A percentile compares a stretch with the other conserved stretches of the same genome.
Conservation (phyloP, 2,113 vertebrate genomes). For the Callaeas wilsoni region DNA sequence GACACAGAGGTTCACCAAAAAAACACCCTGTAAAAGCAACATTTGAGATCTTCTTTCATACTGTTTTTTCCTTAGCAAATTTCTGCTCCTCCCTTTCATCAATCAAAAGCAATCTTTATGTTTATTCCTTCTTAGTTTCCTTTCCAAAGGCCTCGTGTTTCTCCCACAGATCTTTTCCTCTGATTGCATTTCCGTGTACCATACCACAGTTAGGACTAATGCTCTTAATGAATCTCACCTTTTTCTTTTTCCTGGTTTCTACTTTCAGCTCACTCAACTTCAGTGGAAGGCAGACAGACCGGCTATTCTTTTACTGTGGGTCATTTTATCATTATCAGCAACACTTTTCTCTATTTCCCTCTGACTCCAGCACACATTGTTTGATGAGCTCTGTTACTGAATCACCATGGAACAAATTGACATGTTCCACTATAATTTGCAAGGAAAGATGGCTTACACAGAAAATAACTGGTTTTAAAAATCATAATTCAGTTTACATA, state of each 20-base stretch:
- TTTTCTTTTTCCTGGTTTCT: neutral
- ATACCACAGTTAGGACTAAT: neutral
- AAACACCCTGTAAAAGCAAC: neutral
- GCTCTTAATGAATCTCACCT: neutral
- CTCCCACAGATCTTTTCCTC: neutral
- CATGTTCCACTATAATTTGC: neutral
- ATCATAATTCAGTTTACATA: neutral
- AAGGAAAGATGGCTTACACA: neutral
- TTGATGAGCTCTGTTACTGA: neutral
- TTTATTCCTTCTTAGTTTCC: neutral
- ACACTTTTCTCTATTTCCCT: neutral
- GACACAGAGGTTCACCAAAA: neutral
- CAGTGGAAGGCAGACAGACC: neutral
- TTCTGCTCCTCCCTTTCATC: neutral
- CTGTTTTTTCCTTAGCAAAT: neutral
- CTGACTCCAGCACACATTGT: neutral
- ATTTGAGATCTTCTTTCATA: neutral
- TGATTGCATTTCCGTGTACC: neutral
- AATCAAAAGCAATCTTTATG: neutral
- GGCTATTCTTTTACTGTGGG: neutral
- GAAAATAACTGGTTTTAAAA: slow-evolving; percentile 4
- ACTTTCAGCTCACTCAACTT: neutral
- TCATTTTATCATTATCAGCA: neutral
- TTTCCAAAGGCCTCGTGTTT: neutral
- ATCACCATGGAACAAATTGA: neutral